Evolutionary conservation across 2,797 vertebrate species (phyloP).

Genomic region (Mycteria americana): DNA sequence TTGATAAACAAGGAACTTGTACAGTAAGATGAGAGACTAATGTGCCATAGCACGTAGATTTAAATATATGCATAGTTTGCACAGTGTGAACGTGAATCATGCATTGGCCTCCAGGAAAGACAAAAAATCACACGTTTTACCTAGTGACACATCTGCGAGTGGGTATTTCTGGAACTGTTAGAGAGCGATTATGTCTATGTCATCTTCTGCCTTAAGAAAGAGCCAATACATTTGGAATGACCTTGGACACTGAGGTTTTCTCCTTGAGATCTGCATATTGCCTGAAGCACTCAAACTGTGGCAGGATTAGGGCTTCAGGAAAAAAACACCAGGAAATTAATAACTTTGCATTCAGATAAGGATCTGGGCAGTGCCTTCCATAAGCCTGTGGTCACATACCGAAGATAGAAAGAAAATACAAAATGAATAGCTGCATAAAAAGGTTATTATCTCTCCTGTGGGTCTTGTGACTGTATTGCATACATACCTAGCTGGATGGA

Average conservation of each 20-base stretch:
- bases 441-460: not conserved
- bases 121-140: not conserved
- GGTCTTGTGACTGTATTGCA: not conserved
- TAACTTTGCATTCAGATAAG: slow-evolving; percentile 9
- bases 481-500: not conserved
- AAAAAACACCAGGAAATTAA: not conserved
- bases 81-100: rapidly evolving
- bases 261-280: slow-evolving; percentile 4
- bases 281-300: not conserved
- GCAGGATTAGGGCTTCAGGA: not conserved
- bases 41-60: rapidly evolving
- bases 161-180: not conserved
- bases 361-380: not conserved
- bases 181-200: not conserved
- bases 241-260: not conserved
- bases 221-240: not conserved
- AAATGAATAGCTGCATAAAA: not conserved
- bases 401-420: not conserved
- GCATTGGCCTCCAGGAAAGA: not conserved
- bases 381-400: not conserved
- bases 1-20: not conserved
- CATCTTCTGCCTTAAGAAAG: not conserved
- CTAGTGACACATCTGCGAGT: not conserved
- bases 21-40: not conserved
- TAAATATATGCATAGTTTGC: not conserved